Conservation (phyloP, 1,140 invertebrate species). For the Lordiphosa collinella region DNA sequence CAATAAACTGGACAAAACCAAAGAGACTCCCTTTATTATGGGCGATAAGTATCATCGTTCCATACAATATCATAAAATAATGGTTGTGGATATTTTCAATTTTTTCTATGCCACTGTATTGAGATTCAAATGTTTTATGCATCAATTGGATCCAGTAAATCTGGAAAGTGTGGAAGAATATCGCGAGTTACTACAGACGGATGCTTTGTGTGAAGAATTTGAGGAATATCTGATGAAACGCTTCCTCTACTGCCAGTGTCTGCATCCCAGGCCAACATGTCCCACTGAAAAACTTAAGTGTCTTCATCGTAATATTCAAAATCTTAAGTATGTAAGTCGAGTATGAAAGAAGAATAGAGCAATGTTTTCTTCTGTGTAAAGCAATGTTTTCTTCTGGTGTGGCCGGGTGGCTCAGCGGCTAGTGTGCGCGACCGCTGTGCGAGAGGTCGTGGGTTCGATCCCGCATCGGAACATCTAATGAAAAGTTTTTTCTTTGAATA, state of each 20-base stretch:
- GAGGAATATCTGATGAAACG: slow-evolving; percentile 29
- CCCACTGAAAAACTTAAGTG: slow-evolving; percentile 50
- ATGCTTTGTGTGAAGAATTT: slow-evolving; percentile 38
- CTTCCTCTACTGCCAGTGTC: slow-evolving; percentile 54
- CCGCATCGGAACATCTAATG: too few species aligned
- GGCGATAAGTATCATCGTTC: slow-evolving; percentile 46
- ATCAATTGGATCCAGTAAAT: slow-evolving; percentile 56
- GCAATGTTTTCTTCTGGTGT: background rate
- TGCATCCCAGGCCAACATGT: slow-evolving; percentile 28
- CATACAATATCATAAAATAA: slow-evolving; percentile 44
- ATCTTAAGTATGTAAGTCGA: slow-evolving; percentile 42
- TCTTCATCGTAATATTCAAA: slow-evolving; percentile 21
- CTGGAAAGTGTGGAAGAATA: slow-evolving; percentile 59
- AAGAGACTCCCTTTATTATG: slow-evolving; percentile 48
- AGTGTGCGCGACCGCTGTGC: too few species aligned
- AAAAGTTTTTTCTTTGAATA: too few species aligned
- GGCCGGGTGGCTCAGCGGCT: too few species aligned
- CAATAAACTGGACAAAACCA: slow-evolving; percentile 29
- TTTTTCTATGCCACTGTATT: slow-evolving; percentile 44
- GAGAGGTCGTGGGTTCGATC: too few species aligned
- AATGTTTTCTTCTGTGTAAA: background rate
- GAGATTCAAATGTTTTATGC: slow-evolving; percentile 55
- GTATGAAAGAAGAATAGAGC: slow-evolving; percentile 11
- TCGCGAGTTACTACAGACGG: slow-evolving; percentile 36
- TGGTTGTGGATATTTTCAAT: slow-evolving; percentile 58